Evolutionary conservation across 2,113 vertebrate genomes (phyloP).

Genomic region (Jacana jacana): DNA sequence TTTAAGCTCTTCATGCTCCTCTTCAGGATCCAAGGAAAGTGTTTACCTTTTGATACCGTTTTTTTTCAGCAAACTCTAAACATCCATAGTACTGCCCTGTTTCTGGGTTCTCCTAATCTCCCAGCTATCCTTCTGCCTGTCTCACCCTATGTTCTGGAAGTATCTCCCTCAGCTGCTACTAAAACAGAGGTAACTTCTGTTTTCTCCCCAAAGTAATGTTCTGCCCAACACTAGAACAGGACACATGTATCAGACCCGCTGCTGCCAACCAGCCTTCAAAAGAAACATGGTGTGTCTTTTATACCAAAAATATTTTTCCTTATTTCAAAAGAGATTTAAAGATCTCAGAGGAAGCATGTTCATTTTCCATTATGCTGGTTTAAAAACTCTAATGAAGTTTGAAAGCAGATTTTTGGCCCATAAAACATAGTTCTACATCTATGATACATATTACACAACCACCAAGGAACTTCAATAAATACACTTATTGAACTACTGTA

Average conservation of each 20-base stretch:
- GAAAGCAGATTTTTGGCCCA: conserved; percentile 44
- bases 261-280: not conserved
- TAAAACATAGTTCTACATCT: conserved; percentile 13
- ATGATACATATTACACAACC: not conserved
- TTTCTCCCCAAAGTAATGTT: not conserved
- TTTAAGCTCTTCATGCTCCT: not conserved
- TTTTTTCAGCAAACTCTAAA: not conserved
- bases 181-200: not conserved
- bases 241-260: not conserved
- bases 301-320: not conserved
- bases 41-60: not conserved
- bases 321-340: conserved; percentile 27
- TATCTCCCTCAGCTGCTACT: not conserved
- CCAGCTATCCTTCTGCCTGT: not conserved
- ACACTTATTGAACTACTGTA: conserved; percentile 42
- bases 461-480: conserved; percentile 44
- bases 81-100: too few relatives aligned
- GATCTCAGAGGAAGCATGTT: conserved; percentile 5
- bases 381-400: conserved; percentile 28
- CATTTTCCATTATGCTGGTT: conserved; percentile 25
- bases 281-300: not conserved
- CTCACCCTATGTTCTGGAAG: not conserved
- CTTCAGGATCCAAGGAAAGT: not conserved
- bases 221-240: not conserved
- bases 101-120: not conserved